Conservation (phyloP, 37 sponge, comb jelly and placozoan genomes). For the Crambe crambe region DNA sequence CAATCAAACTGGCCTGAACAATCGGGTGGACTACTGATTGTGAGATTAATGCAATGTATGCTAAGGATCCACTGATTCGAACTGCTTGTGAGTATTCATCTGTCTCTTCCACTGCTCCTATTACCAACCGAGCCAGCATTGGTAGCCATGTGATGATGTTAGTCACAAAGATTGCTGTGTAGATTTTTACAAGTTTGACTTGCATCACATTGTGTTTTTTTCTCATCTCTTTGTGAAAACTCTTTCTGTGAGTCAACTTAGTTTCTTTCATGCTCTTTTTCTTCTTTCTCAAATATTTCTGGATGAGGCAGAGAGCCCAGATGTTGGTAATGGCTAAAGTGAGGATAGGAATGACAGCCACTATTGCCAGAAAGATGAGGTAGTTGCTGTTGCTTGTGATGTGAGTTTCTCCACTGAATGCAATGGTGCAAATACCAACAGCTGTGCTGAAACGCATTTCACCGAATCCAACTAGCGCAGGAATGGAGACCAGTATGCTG, state of each 20-base stretch:
- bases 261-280: too few relatives aligned
- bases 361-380: conserved; percentile 22
- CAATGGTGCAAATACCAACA: conserved; percentile 33
- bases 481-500: conserved; percentile 5
- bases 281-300: background rate
- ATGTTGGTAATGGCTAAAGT: conserved; percentile 27
- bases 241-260: background rate
- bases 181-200: background rate
- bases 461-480: conserved; percentile 55
- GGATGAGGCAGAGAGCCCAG: background rate
- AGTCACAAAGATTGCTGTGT: background rate
- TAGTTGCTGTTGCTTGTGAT: conserved; percentile 30
- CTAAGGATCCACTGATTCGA: background rate
- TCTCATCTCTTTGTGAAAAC: background rate
- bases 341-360: conserved; percentile 37
- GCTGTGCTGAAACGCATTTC: conserved; percentile 38
- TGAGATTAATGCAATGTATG: background rate
- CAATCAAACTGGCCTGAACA: background rate
- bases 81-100: background rate
- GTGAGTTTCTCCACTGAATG: conserved; percentile 1
- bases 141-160: conserved; percentile 3
- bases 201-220: background rate
- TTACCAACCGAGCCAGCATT: background rate
- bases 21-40: background rate
- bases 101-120: background rate